These are phyloP conservation scores for Lasaia peninsularis DNA, from an alignment of 1,140 invertebrate genomes.

Conservation along the genomic window DNA sequence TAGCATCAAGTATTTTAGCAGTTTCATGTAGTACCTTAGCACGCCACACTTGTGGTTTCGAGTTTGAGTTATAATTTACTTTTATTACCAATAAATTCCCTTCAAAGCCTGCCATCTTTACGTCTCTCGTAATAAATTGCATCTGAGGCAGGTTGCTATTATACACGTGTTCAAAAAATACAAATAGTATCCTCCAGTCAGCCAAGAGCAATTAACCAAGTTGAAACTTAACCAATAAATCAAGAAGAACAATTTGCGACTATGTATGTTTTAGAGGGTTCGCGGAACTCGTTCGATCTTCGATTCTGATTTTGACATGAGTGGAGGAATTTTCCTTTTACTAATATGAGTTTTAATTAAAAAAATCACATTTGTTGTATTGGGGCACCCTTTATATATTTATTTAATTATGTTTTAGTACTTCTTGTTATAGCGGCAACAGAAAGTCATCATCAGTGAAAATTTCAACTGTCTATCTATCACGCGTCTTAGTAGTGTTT, in stretches of 20 bases:
- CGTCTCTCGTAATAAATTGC: constrained; percentile 39
- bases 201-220: constrained; percentile 39
- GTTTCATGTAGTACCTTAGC: not conserved
- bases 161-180: constrained; percentile 45
- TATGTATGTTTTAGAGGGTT: constrained; percentile 10
- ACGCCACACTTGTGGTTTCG: constrained; percentile 8
- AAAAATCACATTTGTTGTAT: no score
- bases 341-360: no score
- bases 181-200: constrained; percentile 37
- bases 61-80: constrained; percentile 26
- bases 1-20: not conserved
- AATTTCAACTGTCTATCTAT: no score
- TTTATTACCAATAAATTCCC: constrained; percentile 38
- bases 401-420: no score
- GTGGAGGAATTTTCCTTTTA: no score
- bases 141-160: constrained; percentile 30
- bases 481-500: no score
- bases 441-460: no score
- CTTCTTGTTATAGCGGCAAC: no score
- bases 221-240: constrained; percentile 46
- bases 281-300: constrained; percentile 8
- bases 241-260: constrained; percentile 15
- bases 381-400: no score
- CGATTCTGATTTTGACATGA: not conserved
- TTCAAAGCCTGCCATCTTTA: constrained; percentile 28